Percentiles rank a stretch among this genome's conserved stretches.
phyloP scores from a whole-genome alignment of 2,888 invertebrate genomes.

The Abscondita cerata region DNA sequence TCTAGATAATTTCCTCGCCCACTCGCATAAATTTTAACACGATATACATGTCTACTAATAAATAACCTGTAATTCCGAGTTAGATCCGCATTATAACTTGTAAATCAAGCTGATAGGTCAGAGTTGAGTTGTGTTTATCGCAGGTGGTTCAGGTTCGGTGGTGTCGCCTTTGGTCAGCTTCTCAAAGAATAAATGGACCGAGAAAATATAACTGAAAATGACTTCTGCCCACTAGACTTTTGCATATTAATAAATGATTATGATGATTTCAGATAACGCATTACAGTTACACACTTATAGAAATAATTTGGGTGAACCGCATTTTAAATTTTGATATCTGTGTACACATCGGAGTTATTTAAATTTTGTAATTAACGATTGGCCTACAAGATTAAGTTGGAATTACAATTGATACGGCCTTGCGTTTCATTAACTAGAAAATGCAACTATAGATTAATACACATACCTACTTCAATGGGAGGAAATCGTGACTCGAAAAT shows the following conservation, averaged over 20 bases:
- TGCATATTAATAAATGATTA: constrained; percentile 32
- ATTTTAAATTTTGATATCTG: constrained; percentile 12
- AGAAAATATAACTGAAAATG: constrained; percentile 23
- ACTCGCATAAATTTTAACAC: constrained; percentile 25
- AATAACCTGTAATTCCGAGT: constrained; percentile 37
- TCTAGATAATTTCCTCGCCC: constrained; percentile 24
- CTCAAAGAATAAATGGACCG: constrained; percentile 39
- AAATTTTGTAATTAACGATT: no score
- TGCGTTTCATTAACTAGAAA: no score
- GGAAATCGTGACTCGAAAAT: no score
- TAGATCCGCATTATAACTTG: constrained; percentile 40
- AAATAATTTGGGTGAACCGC: constrained; percentile 25
- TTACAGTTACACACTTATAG: constrained; percentile 23
- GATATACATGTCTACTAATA: constrained; percentile 33
- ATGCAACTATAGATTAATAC: no score
- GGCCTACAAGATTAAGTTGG: no score
- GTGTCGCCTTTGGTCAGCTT: constrained; percentile 34
- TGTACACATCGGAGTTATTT: no score
- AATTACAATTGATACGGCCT: no score
- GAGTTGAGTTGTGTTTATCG: constrained; percentile 40
- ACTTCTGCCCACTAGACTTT: constrained; percentile 27
- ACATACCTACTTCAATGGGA: no score
- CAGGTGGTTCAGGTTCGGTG: constrained; percentile 33
- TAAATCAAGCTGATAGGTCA: constrained; percentile 43
- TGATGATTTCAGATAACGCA: constrained; percentile 26